These are phyloP conservation scores for Gnatocerus cornutus DNA, from an alignment of 2,888 invertebrate species.

Conservation along the genomic window DNA sequence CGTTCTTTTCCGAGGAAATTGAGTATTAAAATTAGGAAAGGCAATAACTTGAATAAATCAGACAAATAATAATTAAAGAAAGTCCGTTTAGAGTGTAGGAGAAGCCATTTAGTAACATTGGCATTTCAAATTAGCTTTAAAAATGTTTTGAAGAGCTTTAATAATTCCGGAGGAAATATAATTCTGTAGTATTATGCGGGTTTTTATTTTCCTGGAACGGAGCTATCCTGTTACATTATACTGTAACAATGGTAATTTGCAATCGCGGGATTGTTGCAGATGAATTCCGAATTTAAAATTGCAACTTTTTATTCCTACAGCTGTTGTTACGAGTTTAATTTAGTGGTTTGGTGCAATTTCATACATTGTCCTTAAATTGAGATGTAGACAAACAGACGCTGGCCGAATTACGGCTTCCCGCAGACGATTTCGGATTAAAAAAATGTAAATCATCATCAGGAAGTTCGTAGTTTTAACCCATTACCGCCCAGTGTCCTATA, in stretches of 20 bases:
- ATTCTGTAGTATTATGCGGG: conserved; percentile 59
- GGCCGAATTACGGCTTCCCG: background rate
- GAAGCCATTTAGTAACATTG: conserved; percentile 54
- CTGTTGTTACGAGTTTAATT: conserved; percentile 51
- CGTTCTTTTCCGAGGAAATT: conserved; percentile 33
- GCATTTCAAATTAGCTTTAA: conserved; percentile 57
- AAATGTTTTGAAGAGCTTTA: conserved; percentile 57
- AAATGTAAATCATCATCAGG: too few relatives aligned
- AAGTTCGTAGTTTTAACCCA: too few relatives aligned
- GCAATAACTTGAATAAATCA: conserved; percentile 40
- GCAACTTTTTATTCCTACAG: conserved; percentile 53
- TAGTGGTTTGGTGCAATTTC: conserved; percentile 43
- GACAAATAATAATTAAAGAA: conserved; percentile 46
- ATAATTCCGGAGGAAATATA: conserved; percentile 61
- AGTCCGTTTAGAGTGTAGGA: conserved; percentile 35
- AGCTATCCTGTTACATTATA: conserved; percentile 58
- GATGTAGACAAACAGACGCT: background rate
- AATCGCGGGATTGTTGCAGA: conserved; percentile 57
- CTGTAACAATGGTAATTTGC: conserved; percentile 63
- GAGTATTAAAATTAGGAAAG: conserved; percentile 37
- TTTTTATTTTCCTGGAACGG: conserved; percentile 57
- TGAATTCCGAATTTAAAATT: conserved; percentile 59
- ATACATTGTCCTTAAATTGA: conserved; percentile 31
- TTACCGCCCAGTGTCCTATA: too few relatives aligned
- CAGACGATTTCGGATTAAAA: too few relatives aligned